Evolutionary conservation across 2,797 vertebrate genomes (phyloP), one percentile per base, ranked within the genome.

Genomic region (Alosa sapidissima): DNA sequence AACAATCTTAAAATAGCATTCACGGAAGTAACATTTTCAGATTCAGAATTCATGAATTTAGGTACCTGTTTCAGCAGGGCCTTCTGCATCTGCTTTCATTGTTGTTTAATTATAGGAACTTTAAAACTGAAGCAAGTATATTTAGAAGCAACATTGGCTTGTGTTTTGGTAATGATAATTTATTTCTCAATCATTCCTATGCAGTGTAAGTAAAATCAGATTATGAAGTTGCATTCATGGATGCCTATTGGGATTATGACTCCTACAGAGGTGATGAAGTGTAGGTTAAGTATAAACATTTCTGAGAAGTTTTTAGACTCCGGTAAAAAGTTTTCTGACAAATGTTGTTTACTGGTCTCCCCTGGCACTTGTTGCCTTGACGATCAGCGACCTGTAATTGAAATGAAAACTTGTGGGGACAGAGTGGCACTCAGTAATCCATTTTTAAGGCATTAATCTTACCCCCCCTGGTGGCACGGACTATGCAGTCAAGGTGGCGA

Each of bases 331-430:
- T 52, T 41, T 48, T 24, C 33, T 82, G 13, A 83, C 6, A 36
- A 36, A 83, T 86, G 36, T 82, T 55, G 47, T 86, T 84, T 81
- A 45, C 81, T 75, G 68, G 68, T 19, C 60, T 75, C 58, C 19
- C n/a, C 45, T 36, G 36, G 47, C 52, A 11, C 85, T 82, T 68
- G 51, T 82, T 84, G 83, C 81, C 16, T 14, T 82, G 33, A 68
- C 41, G 83, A 62, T 88, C 75, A 82, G 21, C 45, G 82, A 83
- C 86, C 58, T n/a, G 81, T 62, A 81, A 78, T 81, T 83, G 84
- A 65, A 47, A 41, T 33, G 52, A 36, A 87, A 55, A 84, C 81
- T n/a, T 75, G 84, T 54, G 60, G 58, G 81, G 36, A 36, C 72
- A 85, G 84, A 81, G 36, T 19, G 68, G 68, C 4, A 2, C 13